phyloP scores from a whole-genome alignment of 2,888 invertebrate species.

The Dicranocentrus wangi region DNA sequence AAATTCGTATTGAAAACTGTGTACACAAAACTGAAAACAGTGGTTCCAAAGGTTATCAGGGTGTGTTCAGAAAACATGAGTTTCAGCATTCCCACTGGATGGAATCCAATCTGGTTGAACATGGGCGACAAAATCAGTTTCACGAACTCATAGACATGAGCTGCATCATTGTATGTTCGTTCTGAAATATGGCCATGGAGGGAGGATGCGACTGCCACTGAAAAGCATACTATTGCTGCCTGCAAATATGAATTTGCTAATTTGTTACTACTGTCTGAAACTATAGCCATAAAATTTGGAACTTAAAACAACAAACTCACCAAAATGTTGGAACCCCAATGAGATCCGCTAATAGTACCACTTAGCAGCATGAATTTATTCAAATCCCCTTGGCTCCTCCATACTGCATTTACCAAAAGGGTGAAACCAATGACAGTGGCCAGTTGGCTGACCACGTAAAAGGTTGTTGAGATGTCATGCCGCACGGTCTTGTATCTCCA shows the following conservation, averaged over 20 bases:
- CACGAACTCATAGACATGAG: not conserved
- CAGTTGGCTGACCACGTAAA: conserved; percentile 7
- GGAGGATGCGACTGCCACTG: not conserved
- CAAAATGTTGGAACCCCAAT: not conserved
- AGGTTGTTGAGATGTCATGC: conserved; percentile 30
- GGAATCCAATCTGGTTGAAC: not conserved
- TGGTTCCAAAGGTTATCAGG: not conserved
- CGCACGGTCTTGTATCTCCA: not conserved
- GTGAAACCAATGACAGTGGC: not conserved
- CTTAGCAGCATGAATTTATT: not conserved
- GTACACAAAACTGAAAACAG: not conserved
- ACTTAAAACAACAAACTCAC: not conserved
- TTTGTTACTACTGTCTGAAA: not conserved
- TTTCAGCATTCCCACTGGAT: not conserved
- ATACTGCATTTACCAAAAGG: not conserved
- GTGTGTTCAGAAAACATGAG: not conserved
- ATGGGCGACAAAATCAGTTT: not conserved
- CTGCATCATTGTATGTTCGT: not conserved
- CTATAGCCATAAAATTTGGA: not conserved
- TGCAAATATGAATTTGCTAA: not conserved
- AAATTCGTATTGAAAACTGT: not conserved
- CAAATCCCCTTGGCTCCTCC: not conserved
- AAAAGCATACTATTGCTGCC: not conserved
- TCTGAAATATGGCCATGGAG: not conserved
- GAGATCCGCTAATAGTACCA: not conserved